Base-by-base conservation (phyloP, 2,888 invertebrate genomes). In the Amphipyra tragopoginis region DNA sequence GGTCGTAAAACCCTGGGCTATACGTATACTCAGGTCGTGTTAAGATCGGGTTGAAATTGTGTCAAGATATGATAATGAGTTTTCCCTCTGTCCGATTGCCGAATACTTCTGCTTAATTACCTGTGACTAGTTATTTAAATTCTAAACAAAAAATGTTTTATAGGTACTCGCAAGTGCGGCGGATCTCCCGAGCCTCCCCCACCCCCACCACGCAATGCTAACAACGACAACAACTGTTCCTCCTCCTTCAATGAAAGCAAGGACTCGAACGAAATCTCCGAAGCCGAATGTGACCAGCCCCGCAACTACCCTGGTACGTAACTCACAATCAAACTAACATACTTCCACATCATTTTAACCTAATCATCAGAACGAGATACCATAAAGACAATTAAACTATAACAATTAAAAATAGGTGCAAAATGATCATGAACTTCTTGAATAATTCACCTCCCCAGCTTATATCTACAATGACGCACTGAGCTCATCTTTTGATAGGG, bases 211-310 rank as follows among this genome's bases (percentile, higher is more conserved):
- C 97, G 96, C 87, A 98, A 98, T 92, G 97, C 98, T 85, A 97
- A 97, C 90, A 96, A 95, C 82, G 96, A 96, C 88, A 96, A 96
- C 90, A 97, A 97, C 94, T 97, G 95, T 88, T 97, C 97, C 84
- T 97, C 97, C 80, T 96, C 96, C 47, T 98, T 98, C 94, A 98
- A 98, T 93, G 98, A 98, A 92, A 98, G 98, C 89, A 98, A 98
- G 95, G 98, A 98, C 91, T 98, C 98, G 93, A 98, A 98, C 95
- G 98, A 98, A 94, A 98, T 98, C 93, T 98, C 98, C 87, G 98
- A 98, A 93, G 98, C 98, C 81, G 98, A 98, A 92, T 98, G 98
- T 91, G 98, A 98, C 95, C 97, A 97, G 93, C 97, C 96, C 65
- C 96, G 98, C 85, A 97, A 97, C 91, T 98, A 98, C 88, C 97